Percentiles rank a stretch among this genome's conserved stretches.
These are phyloP conservation scores for Drosophila fungiperda DNA, from an alignment of 2,888 invertebrate genomes.

Conservation along the genomic window DNA sequence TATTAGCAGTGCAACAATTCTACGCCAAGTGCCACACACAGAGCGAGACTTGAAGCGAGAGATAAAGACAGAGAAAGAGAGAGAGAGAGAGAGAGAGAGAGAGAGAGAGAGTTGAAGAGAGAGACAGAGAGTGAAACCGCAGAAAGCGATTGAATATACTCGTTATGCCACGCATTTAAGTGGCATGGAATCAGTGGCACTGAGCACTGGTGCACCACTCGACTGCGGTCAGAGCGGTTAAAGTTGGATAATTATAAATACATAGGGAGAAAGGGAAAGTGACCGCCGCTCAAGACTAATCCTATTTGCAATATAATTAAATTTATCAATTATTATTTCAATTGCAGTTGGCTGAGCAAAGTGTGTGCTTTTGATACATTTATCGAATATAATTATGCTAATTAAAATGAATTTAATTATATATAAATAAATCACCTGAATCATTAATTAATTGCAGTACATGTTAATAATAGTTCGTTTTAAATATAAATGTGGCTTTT, in stretches of 20 bases:
- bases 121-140: slow-evolving; percentile 29
- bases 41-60: slow-evolving; percentile 5
- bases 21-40: slow-evolving; percentile 36
- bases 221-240: slow-evolving; percentile 27
- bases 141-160: slow-evolving; percentile 56
- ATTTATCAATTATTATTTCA: neutral
- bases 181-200: slow-evolving; percentile 25
- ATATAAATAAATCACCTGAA: neutral
- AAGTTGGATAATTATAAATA: neutral
- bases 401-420: neutral
- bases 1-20: slow-evolving; percentile 37
- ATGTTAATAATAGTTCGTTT: neutral
- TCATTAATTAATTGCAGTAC: neutral
- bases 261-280: neutral
- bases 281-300: neutral
- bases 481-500: neutral
- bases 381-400: slow-evolving; percentile 5
- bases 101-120: neutral
- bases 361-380: slow-evolving; percentile 8
- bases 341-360: neutral
- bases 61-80: neutral
- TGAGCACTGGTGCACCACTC: slow-evolving; percentile 13
- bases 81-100: neutral
- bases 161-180: slow-evolving; percentile 68
- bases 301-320: neutral